Percentiles rank a stretch among this genome's conserved stretches.
These are phyloP conservation scores for Eulemur macaco DNA, from an alignment of 2,113 vertebrate species.

Conservation along the genomic window DNA sequence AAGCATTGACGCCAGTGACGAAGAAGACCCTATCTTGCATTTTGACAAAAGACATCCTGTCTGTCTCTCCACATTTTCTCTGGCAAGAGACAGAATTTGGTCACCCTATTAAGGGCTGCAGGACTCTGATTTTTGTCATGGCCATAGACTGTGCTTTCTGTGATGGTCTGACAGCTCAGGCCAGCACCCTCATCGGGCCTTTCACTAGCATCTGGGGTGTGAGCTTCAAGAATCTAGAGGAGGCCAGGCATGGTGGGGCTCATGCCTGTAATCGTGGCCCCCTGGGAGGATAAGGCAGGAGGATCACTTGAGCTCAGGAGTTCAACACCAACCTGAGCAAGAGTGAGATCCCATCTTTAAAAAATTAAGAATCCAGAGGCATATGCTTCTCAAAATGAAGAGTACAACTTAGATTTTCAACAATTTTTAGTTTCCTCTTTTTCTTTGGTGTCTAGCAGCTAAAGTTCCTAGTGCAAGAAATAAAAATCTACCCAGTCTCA, in stretches of 20 bases:
- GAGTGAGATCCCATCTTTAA: too few relatives aligned
- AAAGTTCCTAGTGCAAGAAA: not conserved
- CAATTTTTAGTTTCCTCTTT: not conserved
- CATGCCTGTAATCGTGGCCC: too few relatives aligned
- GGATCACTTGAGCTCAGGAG: too few relatives aligned
- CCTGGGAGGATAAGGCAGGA: too few relatives aligned
- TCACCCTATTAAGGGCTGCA: not conserved
- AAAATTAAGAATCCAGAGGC: not conserved
- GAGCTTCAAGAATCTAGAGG: not conserved
- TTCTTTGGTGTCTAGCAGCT: not conserved
- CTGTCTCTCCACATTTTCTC: slow-evolving; percentile 66
- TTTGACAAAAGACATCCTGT: slow-evolving; percentile 77
- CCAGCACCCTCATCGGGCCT: not conserved
- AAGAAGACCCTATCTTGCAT: slow-evolving; percentile 78
- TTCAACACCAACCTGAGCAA: too few relatives aligned
- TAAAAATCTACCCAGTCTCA: not conserved
- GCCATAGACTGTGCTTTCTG: slow-evolving; percentile 39
- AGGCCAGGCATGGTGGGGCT: too few relatives aligned
- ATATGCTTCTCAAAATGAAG: not conserved
- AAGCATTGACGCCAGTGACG: slow-evolving; percentile 76
- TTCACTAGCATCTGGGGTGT: not conserved
- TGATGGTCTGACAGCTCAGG: slow-evolving; percentile 14
- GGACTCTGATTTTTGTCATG: slow-evolving; percentile 53
- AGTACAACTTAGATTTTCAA: not conserved
- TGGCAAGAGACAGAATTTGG: not conserved